These are phyloP conservation scores for Chaetodon trifascialis DNA, from an alignment of 2,113 vertebrate genomes.

Conservation along the genomic window DNA sequence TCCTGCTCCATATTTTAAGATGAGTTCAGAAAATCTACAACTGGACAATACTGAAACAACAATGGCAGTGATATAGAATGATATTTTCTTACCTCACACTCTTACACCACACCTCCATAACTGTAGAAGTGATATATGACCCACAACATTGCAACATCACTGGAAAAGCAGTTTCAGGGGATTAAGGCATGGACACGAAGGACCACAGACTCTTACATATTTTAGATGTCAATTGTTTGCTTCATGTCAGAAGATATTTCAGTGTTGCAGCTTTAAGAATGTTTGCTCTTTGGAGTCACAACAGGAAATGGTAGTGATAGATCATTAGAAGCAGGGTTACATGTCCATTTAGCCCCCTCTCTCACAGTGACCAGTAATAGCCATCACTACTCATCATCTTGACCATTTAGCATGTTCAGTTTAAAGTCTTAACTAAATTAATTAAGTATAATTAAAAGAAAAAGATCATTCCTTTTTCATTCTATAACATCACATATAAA, in stretches of 20 bases:
- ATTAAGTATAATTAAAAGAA: too few relatives aligned
- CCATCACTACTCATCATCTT: neutral
- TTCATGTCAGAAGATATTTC: neutral
- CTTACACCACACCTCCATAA: neutral
- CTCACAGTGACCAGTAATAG: neutral
- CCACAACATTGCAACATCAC: neutral
- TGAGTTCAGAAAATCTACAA: too few relatives aligned
- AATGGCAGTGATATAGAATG: neutral
- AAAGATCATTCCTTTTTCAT: neutral
- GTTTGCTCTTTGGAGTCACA: neutral
- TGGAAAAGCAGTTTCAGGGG: conserved; percentile 7
- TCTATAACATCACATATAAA: neutral
- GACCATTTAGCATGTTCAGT: neutral
- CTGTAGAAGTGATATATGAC: neutral
- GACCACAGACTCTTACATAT: neutral
- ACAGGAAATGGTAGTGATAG: conserved; percentile 26
- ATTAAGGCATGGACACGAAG: neutral
- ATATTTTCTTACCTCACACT: neutral
- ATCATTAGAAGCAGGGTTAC: conserved; percentile 16
- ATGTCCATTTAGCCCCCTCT: neutral
- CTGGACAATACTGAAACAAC: neutral
- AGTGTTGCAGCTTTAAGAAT: neutral
- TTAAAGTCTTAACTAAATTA: too few relatives aligned
- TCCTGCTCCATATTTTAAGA: neutral
- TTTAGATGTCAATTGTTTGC: neutral